Percentiles rank a stretch among this genome's conserved stretches.
Evolutionary conservation across 37 sponge, comb jelly and placozoan genomes (phyloP).

Genomic region (Diacarnus erythraeanus): DNA sequence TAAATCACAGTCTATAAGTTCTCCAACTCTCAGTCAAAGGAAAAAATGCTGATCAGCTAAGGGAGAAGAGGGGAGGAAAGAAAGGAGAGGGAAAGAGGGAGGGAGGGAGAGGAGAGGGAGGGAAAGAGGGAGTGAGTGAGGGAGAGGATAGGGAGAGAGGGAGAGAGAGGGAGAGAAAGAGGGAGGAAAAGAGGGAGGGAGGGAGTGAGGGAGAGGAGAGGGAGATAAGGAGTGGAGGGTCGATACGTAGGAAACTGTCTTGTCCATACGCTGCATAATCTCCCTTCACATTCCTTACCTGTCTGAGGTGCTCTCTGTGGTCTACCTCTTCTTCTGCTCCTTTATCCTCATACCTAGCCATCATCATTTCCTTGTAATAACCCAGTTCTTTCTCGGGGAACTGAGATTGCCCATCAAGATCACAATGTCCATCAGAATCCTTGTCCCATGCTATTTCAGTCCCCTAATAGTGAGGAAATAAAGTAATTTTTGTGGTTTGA

Average conservation of each 20-base stretch:
- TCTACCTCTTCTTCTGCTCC: conserved; percentile 2
- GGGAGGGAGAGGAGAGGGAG: too few relatives aligned
- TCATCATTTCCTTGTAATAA: not conserved
- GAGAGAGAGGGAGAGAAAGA: conserved; percentile 1
- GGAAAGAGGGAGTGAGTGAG: too few relatives aligned
- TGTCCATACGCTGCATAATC: not conserved
- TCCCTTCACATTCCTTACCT: not conserved
- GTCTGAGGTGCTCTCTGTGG: conserved; percentile 1
- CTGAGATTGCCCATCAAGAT: not conserved
- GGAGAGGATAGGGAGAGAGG: too few relatives aligned
- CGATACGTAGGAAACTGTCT: not conserved
- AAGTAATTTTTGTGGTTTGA: too few relatives aligned
- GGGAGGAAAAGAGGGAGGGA: conserved; percentile 8
- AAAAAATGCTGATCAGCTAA: not conserved
- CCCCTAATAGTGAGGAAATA: not conserved
- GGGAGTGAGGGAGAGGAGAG: conserved; percentile 9
- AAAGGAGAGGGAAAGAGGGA: too few relatives aligned
- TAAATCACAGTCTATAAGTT: not conserved
- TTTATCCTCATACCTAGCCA: not conserved
- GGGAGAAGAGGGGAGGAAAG: too few relatives aligned
- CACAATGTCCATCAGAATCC: not conserved
- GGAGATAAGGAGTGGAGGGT: not conserved
- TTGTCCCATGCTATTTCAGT: not conserved
- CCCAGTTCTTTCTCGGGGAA: not conserved
- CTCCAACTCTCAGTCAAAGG: not conserved